Percentiles rank a stretch among this genome's conserved stretches.
phyloP scores from a whole-genome alignment of 2,797 vertebrate genomes.

The Oreonectes daqikongensis region DNA sequence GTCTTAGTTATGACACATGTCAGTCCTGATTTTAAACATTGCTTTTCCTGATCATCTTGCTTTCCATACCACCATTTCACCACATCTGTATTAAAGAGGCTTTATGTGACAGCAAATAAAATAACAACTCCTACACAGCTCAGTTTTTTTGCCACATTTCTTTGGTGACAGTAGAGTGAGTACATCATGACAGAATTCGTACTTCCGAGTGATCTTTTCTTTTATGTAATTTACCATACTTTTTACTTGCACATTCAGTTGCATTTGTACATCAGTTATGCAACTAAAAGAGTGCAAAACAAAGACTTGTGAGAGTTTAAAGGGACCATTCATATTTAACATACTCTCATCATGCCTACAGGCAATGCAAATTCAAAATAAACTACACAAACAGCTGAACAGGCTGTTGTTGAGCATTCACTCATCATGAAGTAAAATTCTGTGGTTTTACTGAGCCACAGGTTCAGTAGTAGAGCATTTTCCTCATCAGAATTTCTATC shows the following conservation, averaged over 20 bases:
- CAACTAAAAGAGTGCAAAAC: slow-evolving; percentile 34
- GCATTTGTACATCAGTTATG: not conserved
- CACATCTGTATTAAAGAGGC: too few relatives aligned
- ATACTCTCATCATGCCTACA: not conserved
- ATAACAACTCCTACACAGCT: not conserved
- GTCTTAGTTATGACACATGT: not conserved
- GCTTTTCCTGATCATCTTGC: not conserved
- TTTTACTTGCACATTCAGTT: not conserved
- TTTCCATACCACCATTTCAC: not conserved
- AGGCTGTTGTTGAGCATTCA: slow-evolving; percentile 21
- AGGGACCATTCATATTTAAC: not conserved
- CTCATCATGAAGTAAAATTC: slow-evolving; percentile 53
- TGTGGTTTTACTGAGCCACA: slow-evolving; percentile 67
- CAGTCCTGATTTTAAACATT: not conserved
- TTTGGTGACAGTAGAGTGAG: not conserved
- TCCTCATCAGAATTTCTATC: slow-evolving; percentile 32
- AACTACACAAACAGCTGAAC: slow-evolving; percentile 16
- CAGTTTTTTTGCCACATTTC: not conserved
- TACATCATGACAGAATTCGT: not conserved
- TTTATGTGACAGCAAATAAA: not conserved
- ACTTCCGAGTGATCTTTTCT: not conserved
- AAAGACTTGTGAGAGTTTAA: slow-evolving; percentile 33
- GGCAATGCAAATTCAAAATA: slow-evolving; percentile 7
- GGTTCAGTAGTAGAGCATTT: slow-evolving; percentile 62
- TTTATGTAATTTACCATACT: slow-evolving; percentile 2